Evolutionary conservation across 2,113 vertebrate genomes (phyloP).

Genomic region (Tringa solitaria): DNA sequence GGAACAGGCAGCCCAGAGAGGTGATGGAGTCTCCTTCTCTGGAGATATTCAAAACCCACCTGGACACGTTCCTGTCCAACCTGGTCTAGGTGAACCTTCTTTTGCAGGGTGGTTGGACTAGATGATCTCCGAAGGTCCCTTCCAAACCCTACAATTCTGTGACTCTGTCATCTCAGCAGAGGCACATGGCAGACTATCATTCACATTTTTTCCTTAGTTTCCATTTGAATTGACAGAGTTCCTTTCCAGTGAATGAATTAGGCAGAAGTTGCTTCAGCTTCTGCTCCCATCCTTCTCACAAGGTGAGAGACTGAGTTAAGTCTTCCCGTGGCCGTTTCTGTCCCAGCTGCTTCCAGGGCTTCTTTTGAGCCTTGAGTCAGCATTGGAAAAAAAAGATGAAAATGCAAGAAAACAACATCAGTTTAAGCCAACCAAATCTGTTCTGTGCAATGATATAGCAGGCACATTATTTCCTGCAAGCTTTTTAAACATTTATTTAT

Average conservation of each 20-base stretch:
- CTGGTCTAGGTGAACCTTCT: no score
- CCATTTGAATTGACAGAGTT: neutral
- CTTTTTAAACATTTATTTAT: fast-evolving
- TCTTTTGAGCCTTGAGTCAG: neutral
- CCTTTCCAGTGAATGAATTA: neutral
- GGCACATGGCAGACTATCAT: neutral
- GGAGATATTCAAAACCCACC: no score
- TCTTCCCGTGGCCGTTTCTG: neutral
- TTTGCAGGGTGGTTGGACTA: no score
- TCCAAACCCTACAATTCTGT: no score
- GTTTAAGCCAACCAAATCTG: neutral
- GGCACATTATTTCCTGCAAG: neutral
- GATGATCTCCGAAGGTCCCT: no score
- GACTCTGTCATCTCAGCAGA: neutral
- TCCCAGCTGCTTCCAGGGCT: neutral
- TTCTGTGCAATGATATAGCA: neutral
- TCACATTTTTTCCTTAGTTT: neutral
- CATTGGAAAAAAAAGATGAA: neutral
- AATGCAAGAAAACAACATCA: neutral
- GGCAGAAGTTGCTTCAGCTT: neutral
- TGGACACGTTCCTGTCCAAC: no score
- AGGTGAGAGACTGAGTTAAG: neutral
- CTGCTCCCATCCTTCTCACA: neutral
- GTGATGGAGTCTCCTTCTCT: no score
- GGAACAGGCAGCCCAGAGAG: no score